These are phyloP conservation scores for Channa argus DNA, from an alignment of 2,113 vertebrate genomes.

Conservation along the genomic window DNA sequence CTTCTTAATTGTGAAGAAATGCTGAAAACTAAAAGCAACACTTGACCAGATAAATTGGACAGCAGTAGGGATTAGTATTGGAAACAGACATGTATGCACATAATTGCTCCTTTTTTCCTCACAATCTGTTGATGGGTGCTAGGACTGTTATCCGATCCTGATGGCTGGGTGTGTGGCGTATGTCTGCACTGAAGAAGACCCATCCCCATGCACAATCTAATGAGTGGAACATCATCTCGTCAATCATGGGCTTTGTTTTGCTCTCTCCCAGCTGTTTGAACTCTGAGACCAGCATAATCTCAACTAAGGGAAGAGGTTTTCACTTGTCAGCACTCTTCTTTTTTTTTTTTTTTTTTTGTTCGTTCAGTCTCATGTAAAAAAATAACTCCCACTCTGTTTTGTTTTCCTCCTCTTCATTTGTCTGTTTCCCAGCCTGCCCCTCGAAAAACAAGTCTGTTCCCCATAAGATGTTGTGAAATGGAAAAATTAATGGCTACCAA, in stretches of 20 bases:
- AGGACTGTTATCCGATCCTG: slow-evolving; percentile 52
- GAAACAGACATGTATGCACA: not conserved
- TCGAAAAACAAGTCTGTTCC: slow-evolving; percentile 10
- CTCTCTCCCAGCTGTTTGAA: slow-evolving; percentile 63
- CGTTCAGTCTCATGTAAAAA: slow-evolving; percentile 26
- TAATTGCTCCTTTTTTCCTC: slow-evolving; percentile 6
- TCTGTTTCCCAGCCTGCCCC: slow-evolving; percentile 18
- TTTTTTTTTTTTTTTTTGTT: slow-evolving; percentile 15
- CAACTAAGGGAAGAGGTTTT: slow-evolving; percentile 47
- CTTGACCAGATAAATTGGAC: not conserved
- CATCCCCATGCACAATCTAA: slow-evolving; percentile 69
- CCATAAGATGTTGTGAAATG: slow-evolving; percentile 24
- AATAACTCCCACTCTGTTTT: slow-evolving; percentile 22
- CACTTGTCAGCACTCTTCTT: slow-evolving; percentile 57
- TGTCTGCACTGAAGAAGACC: slow-evolving; percentile 64
- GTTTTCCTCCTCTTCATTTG: slow-evolving; percentile 17
- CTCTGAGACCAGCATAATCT: slow-evolving; percentile 57
- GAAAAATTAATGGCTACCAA: slow-evolving; percentile 19
- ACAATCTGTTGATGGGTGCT: slow-evolving; percentile 49
- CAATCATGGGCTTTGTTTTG: slow-evolving; percentile 78
- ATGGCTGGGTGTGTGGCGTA: slow-evolving; percentile 59
- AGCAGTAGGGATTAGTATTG: not conserved
- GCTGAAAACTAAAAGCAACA: not conserved
- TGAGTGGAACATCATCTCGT: slow-evolving; percentile 75
- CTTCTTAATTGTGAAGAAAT: not conserved